A percentile compares a stretch with the other conserved stretches of the same genome.
Conservation (phyloP, 2,113 vertebrate species). For the Podocnemis expansa region DNA sequence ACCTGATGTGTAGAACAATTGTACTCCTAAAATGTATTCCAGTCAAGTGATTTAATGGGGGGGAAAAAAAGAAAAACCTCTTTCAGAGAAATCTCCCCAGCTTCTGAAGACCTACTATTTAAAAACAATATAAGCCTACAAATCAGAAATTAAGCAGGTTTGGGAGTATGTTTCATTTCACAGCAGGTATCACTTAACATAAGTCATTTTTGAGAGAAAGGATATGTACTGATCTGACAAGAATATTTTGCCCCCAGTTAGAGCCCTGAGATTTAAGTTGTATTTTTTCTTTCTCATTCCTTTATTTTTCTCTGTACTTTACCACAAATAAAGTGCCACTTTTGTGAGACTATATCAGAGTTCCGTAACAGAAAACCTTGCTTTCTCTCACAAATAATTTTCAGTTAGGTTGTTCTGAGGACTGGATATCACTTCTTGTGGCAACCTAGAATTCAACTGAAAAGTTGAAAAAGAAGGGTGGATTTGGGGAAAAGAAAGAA, state of each 20-base stretch:
- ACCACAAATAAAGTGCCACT: not conserved
- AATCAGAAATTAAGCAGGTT: slow-evolving; percentile 5
- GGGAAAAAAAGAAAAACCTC: slow-evolving; percentile 19
- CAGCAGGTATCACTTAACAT: slow-evolving; percentile 1
- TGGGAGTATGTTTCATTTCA: not conserved
- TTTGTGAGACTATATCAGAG: not conserved
- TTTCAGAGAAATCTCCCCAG: not conserved
- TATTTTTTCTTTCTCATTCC: not conserved
- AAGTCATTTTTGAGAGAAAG: not conserved
- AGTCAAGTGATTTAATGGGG: not conserved
- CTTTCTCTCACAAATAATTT: not conserved
- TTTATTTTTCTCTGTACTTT: not conserved
- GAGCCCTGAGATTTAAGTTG: not conserved
- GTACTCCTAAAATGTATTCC: not conserved
- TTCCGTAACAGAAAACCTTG: not conserved
- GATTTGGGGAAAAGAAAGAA: not conserved
- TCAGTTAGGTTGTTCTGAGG: not conserved
- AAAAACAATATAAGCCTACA: not conserved
- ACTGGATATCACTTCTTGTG: not conserved
- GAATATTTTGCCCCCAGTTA: not conserved
- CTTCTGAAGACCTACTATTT: slow-evolving; percentile 17
- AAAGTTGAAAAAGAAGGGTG: not conserved
- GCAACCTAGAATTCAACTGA: not conserved
- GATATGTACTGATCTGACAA: not conserved
- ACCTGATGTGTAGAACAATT: not conserved